A percentile compares a stretch with the other conserved stretches of the same genome.
Evolutionary conservation across 1,140 invertebrate species (phyloP).

Genomic region (Coptotermes formosanus): DNA sequence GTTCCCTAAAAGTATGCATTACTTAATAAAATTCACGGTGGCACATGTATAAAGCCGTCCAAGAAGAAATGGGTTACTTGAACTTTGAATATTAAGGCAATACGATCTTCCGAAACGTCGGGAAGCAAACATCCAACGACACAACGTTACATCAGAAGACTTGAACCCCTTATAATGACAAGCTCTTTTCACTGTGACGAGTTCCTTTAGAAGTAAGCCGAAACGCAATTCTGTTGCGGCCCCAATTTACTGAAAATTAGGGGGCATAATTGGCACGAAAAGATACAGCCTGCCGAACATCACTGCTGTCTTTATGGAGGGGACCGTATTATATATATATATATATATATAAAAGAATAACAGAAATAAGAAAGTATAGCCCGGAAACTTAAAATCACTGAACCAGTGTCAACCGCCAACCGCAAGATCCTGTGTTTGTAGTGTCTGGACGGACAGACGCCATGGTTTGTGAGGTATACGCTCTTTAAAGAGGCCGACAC

Average conservation of each 20-base stretch:
- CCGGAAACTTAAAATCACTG: background rate
- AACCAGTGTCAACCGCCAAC: background rate
- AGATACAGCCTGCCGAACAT: background rate
- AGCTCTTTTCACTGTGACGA: too few relatives aligned
- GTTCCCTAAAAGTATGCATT: too few relatives aligned
- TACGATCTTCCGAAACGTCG: too few relatives aligned
- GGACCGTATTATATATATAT: background rate
- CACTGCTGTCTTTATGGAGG: background rate
- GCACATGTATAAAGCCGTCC: too few relatives aligned
- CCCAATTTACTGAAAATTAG: conserved; percentile 23
- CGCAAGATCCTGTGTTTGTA: background rate
- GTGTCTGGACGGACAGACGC: conserved; percentile 11
- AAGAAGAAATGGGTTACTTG: too few relatives aligned
- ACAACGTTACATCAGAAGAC: too few relatives aligned
- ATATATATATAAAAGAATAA: too few relatives aligned
- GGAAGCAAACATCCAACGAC: too few relatives aligned
- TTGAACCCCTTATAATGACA: too few relatives aligned
- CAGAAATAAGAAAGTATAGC: background rate
- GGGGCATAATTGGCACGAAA: conserved; percentile 25
- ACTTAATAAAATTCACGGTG: too few relatives aligned
- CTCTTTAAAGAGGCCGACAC: background rate
- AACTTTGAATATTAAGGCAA: too few relatives aligned
- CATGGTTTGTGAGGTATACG: background rate
- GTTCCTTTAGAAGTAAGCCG: background rate
- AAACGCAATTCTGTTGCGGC: background rate